A percentile compares a stretch with the other conserved stretches of the same genome.
phyloP scores from a whole-genome alignment of 2,113 vertebrate genomes.

The Triplophysa rosa region DNA sequence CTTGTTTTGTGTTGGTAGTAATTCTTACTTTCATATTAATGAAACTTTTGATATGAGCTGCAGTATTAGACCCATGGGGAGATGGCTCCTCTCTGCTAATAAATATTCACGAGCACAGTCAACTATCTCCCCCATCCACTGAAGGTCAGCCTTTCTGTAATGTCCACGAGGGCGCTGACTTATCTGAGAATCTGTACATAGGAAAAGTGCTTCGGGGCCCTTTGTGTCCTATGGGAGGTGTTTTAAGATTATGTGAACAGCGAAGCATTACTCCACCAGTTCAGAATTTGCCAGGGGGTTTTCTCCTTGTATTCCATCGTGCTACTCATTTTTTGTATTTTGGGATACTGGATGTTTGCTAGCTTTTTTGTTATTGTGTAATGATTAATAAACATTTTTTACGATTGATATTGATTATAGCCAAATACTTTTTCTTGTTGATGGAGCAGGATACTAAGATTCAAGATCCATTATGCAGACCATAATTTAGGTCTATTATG shows the following conservation, averaged over 20 bases:
- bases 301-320: background rate
- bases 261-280: slow-evolving; percentile 1
- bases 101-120: slow-evolving; percentile 44
- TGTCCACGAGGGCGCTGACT: slow-evolving; percentile 18
- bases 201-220: slow-evolving; percentile 29
- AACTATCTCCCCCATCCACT: slow-evolving; percentile 37
- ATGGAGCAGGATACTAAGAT: background rate
- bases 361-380: background rate
- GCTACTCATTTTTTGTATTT: background rate
- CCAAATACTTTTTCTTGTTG: background rate
- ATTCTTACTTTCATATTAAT: slow-evolving; percentile 39
- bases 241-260: slow-evolving; percentile 33
- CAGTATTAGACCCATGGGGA: slow-evolving; percentile 25
- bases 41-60: slow-evolving; percentile 41
- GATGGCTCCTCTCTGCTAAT: background rate
- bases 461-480: background rate
- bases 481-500: slow-evolving; percentile 6
- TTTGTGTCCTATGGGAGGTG: slow-evolving; percentile 31
- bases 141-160: slow-evolving; percentile 41
- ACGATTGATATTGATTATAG: background rate
- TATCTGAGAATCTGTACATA: slow-evolving; percentile 34
- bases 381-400: too few species aligned
- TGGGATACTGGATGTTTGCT: background rate
- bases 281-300: background rate
- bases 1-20: slow-evolving; percentile 19